Evolutionary conservation across 2,113 vertebrate species (phyloP).

Genomic region (Laticauda laticaudata): DNA sequence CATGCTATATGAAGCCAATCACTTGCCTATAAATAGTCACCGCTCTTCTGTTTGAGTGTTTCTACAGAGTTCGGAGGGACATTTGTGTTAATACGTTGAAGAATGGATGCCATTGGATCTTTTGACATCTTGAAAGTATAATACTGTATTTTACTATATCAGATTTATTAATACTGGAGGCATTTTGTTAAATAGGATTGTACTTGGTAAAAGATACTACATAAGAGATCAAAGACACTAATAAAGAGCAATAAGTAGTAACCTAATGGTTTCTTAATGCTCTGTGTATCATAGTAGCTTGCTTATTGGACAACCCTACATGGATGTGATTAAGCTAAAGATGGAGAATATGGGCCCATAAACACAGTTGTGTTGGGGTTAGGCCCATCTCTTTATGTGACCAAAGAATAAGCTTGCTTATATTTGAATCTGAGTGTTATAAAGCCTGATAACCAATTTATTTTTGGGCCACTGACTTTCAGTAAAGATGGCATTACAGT

Average conservation of each 20-base stretch:
- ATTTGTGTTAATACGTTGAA: not conserved
- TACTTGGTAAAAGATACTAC: not conserved
- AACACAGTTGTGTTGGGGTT: not conserved
- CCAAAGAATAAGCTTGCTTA: not conserved
- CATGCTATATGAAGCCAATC: not conserved
- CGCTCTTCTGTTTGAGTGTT: not conserved
- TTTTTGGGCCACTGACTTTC: not conserved
- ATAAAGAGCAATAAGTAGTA: not conserved
- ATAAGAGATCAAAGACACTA: not conserved
- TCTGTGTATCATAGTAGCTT: not conserved
- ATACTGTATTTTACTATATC: not conserved
- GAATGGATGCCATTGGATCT: not conserved
- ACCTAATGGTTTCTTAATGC: not conserved
- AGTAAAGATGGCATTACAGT: not conserved
- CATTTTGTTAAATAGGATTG: not conserved
- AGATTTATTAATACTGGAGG: not conserved
- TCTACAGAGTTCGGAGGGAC: not conserved
- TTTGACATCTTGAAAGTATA: not conserved
- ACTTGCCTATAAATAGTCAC: not conserved
- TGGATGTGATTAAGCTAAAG: not conserved
- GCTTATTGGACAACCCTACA: not conserved
- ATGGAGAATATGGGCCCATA: no score
- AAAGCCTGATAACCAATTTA: not conserved
- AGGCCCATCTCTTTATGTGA: not conserved
- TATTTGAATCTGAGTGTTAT: not conserved